A percentile compares a stretch with the other conserved stretches of the same genome.
Conservation (phyloP, 2,797 vertebrate genomes). For the Aplochiton taeniatus region DNA sequence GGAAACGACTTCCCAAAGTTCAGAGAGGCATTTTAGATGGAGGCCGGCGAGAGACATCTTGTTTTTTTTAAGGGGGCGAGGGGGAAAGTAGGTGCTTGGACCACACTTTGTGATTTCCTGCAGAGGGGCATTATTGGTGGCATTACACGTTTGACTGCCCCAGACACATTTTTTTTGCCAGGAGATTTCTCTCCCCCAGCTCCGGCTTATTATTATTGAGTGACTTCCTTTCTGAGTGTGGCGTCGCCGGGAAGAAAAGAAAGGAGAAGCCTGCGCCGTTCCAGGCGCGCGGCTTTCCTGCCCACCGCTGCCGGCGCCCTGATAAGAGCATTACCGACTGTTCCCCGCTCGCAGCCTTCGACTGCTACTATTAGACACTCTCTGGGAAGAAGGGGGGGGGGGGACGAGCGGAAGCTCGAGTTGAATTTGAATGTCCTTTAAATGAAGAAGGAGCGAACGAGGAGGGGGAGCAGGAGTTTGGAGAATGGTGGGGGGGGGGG, state of each 20-base stretch:
- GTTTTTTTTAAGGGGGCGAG: background rate
- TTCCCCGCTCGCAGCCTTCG: conserved; percentile 52
- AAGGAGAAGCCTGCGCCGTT: conserved; percentile 43
- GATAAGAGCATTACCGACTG: conserved; percentile 71
- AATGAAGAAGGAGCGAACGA: conserved; percentile 15
- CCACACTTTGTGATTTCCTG: conserved; percentile 38
- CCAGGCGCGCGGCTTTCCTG: conserved; percentile 54
- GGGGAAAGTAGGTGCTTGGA: background rate
- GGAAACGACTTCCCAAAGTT: no score
- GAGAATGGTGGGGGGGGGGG: background rate
- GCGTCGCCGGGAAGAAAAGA: conserved; percentile 36
- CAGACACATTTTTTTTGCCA: conserved; percentile 42
- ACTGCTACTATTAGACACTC: conserved; percentile 61
- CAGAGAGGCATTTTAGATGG: no score
- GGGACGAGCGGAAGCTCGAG: no score
- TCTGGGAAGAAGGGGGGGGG: conserved; percentile 40
- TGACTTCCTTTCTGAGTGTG: conserved; percentile 49
- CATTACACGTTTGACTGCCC: conserved; percentile 44
- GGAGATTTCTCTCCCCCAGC: conserved; percentile 37
- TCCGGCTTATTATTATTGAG: conserved; percentile 48
- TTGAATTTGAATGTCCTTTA: conserved; percentile 48
- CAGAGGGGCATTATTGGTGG: conserved; percentile 38
- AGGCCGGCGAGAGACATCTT: background rate
- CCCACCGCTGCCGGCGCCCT: conserved; percentile 62
- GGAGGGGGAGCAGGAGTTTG: no score